A percentile compares a stretch with the other conserved stretches of the same genome.
phyloP scores from a whole-genome alignment of 2,797 vertebrate genomes.

The Scleropages formosus region DNA sequence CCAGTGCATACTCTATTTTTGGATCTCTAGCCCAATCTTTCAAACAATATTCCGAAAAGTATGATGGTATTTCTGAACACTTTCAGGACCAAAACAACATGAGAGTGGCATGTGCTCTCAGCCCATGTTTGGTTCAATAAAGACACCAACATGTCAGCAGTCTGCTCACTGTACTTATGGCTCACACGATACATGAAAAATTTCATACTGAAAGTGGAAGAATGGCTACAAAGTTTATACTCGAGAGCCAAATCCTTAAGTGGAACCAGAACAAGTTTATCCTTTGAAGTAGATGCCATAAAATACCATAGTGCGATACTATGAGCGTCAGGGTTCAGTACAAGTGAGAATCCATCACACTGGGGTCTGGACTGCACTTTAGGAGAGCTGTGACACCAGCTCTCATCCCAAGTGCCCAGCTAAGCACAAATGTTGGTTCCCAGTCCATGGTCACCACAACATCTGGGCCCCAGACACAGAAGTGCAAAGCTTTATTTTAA shows the following conservation, averaged over 20 bases:
- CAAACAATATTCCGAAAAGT: too few species aligned
- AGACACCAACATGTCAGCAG: too few species aligned
- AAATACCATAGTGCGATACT: background rate
- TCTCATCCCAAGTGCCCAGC: background rate
- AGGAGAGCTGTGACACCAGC: background rate
- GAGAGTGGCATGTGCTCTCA: too few species aligned
- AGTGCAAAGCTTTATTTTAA: conserved; percentile 44
- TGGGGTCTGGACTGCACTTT: background rate
- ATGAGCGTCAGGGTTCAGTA: background rate
- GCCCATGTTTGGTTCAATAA: too few species aligned
- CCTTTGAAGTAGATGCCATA: background rate
- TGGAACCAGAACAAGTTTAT: background rate
- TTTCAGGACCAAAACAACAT: too few species aligned
- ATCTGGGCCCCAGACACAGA: conserved; percentile 71
- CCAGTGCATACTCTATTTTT: too few species aligned
- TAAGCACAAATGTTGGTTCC: conserved; percentile 35
- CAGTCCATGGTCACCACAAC: conserved; percentile 56
- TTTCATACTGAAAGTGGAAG: too few species aligned
- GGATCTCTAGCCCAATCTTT: too few species aligned
- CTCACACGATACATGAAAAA: too few species aligned
- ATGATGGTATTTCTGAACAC: too few species aligned
- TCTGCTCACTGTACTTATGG: too few species aligned
- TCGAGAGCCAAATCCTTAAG: background rate
- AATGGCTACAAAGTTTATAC: background rate
- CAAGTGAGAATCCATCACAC: background rate